Conservation (phyloP, 2,797 vertebrate species). For the Mormyrops attenuatus region DNA sequence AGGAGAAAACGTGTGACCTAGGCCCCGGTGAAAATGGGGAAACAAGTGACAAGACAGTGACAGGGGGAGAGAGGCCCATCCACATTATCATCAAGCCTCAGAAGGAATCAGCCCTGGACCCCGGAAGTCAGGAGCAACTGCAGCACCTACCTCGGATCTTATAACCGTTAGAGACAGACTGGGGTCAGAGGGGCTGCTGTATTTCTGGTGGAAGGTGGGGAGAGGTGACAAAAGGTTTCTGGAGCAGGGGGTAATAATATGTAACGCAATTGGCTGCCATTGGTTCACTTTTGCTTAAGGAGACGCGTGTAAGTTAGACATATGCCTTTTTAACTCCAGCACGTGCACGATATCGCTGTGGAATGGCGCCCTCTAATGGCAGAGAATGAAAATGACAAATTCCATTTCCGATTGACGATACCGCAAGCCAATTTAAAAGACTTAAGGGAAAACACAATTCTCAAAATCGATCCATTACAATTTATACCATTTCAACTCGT, state of each 20-base stretch:
- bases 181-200: not conserved
- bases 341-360: not conserved
- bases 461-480: not conserved
- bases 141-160: not conserved
- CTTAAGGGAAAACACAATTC: not conserved
- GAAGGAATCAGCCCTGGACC: not conserved
- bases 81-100: constrained; percentile 8
- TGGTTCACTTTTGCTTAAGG: not conserved
- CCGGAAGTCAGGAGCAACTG: not conserved
- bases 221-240: not conserved
- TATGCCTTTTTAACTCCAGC: not conserved
- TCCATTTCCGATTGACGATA: not conserved
- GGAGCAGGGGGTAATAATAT: not conserved
- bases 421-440: not conserved
- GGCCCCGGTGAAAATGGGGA: not conserved
- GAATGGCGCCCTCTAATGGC: not conserved
- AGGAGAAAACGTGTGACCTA: constrained; percentile 9
- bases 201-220: not conserved
- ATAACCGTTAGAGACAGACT: not conserved
- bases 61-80: constrained; percentile 5
- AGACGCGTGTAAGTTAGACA: not conserved
- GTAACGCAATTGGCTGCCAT: not conserved
- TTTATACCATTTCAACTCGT: not conserved
- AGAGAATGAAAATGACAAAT: not conserved
- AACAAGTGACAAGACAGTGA: not conserved